These are phyloP conservation scores for Sardinella longiceps DNA, from an alignment of 2,797 vertebrate species.

Conservation along the genomic window DNA sequence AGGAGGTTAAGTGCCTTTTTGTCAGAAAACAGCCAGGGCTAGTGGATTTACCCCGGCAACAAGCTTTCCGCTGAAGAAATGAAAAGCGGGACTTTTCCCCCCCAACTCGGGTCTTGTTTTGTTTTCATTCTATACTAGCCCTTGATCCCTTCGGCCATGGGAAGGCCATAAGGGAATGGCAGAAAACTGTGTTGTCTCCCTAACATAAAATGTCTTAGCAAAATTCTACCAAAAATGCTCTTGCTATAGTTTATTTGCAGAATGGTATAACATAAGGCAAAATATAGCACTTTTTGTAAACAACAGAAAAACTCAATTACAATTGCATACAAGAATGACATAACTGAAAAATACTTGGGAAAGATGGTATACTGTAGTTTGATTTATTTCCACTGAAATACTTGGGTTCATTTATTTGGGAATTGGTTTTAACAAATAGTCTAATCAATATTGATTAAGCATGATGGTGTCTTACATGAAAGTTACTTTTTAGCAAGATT, in stretches of 20 bases:
- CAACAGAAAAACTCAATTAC: background rate
- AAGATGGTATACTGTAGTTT: background rate
- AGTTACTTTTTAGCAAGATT: background rate
- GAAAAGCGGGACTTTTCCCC: background rate
- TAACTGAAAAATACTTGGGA: too few relatives aligned
- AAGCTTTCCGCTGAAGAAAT: background rate
- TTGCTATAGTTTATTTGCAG: background rate
- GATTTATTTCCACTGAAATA: background rate
- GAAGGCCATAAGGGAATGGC: background rate
- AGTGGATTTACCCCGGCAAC: constrained; percentile 17
- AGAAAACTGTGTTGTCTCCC: background rate
- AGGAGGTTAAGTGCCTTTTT: constrained; percentile 49
- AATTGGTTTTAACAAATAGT: background rate
- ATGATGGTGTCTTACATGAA: background rate
- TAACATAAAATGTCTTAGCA: background rate
- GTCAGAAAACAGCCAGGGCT: background rate
- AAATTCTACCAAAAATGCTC: background rate
- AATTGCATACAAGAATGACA: background rate
- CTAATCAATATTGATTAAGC: background rate
- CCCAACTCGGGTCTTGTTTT: constrained; percentile 16
- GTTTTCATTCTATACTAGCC: background rate
- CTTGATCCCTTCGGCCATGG: background rate
- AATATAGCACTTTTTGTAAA: background rate
- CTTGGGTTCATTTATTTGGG: background rate
- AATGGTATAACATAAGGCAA: background rate